These are phyloP conservation scores for Aethes cnicana DNA, from an alignment of 2,888 invertebrate genomes.

Conservation along the genomic window DNA sequence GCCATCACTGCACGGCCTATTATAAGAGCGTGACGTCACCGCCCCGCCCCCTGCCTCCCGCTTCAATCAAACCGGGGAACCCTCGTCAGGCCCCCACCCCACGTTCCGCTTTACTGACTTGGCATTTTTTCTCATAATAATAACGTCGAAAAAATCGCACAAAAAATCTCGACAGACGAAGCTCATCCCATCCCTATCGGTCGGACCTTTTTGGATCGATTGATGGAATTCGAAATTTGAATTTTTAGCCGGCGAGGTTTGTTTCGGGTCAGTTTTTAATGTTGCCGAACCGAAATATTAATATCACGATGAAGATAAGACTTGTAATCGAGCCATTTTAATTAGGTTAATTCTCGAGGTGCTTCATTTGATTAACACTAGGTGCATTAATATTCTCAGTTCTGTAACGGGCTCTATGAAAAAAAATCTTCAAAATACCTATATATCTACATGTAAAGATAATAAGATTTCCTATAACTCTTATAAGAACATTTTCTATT, in stretches of 20 bases:
- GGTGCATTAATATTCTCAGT: too few relatives aligned
- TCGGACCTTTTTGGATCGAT: slow-evolving; percentile 58
- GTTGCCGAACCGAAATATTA: neutral
- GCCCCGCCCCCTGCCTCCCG: slow-evolving; percentile 79
- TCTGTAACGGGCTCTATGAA: too few relatives aligned
- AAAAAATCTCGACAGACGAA: slow-evolving; percentile 80
- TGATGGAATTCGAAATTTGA: slow-evolving; percentile 63
- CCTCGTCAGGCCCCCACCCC: slow-evolving; percentile 81
- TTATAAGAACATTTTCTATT: too few relatives aligned
- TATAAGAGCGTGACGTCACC: slow-evolving; percentile 82
- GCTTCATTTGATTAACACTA: too few relatives aligned
- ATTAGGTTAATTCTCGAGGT: too few relatives aligned
- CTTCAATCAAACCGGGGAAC: slow-evolving; percentile 81
- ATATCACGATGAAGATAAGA: too few relatives aligned
- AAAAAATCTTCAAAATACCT: too few relatives aligned
- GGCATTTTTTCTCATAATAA: slow-evolving; percentile 82
- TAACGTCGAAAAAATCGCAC: slow-evolving; percentile 80
- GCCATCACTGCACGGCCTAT: slow-evolving; percentile 82
- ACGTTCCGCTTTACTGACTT: slow-evolving; percentile 80
- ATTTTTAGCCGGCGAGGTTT: slow-evolving; percentile 39
- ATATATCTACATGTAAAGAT: too few relatives aligned
- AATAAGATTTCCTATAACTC: too few relatives aligned
- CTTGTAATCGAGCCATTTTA: too few relatives aligned
- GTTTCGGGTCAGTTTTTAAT: neutral
- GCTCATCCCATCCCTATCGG: slow-evolving; percentile 71